Evolutionary conservation across 2,113 vertebrate genomes (phyloP).

Genomic region (Coturnix japonica): DNA sequence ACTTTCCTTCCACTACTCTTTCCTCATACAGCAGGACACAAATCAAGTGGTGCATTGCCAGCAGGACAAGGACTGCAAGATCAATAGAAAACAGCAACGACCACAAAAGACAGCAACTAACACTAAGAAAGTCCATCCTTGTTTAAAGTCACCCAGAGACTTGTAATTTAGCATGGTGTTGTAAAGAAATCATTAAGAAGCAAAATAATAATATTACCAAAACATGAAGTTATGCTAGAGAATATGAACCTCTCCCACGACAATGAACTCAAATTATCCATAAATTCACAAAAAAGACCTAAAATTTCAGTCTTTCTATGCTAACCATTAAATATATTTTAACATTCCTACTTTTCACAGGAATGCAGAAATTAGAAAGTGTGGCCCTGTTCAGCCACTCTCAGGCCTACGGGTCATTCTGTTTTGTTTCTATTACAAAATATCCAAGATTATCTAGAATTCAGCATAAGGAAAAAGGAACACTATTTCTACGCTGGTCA

Average conservation of each 20-base stretch:
- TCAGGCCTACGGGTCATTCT: too few species aligned
- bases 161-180: not conserved
- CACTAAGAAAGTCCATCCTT: not conserved
- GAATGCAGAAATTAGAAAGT: not conserved
- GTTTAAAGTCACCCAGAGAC: not conserved
- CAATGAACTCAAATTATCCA: not conserved
- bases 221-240: not conserved
- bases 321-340: rapidly evolving
- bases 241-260: not conserved
- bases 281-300: not conserved
- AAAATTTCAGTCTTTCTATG: not conserved
- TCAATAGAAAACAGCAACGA: not conserved
- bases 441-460: not conserved
- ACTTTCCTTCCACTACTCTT: not conserved
- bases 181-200: not conserved
- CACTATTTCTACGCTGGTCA: not conserved
- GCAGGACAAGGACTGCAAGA: not conserved
- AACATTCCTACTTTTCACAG: not conserved
- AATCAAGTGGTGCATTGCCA: slow-evolving; percentile 11
- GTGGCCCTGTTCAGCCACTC: rapidly evolving
- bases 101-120: not conserved
- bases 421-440: not conserved
- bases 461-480: not conserved
- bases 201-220: rapidly evolving
- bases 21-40: slow-evolving; percentile 2